Base-by-base conservation (phyloP, 2,113 vertebrate species). In the Laticauda colubrina region DNA sequence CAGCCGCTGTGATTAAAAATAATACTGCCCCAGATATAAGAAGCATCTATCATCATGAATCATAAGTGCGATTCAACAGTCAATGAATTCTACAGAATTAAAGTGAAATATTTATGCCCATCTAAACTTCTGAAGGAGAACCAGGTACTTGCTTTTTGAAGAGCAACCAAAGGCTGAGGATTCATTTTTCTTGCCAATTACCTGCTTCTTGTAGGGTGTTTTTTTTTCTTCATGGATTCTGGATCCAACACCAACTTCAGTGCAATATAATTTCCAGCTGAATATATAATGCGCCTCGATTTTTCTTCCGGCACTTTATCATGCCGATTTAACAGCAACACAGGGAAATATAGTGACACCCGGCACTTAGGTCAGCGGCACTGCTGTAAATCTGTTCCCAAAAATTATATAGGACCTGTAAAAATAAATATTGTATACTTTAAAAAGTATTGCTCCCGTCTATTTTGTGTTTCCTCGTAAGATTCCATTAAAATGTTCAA, bases 181-280 rank as follows among this genome's bases (percentile, higher is more conserved):
- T 97, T 96, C 96, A 96, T 96, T 96, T 95, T 96, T 96, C 94
- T 95, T 95, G 94, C 95, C 93, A 96, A 94, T 96, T 96, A 96
- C 96, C 96, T 96, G 94, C 93, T 95, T 96, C 95, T 96, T 93
- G 92, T 57, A 91, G 93, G n/a, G 94, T 96, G 64, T 91, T 20
- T 92, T 92, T 51, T 51, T 51, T 51, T 20, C 34, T 56, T 56
- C 96, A 96, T 94, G 69, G 90, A 94, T 95, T 88, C 93, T 96
- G 95, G 91, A 95, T 96, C 94, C 88, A 93, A 95, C 95, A 92
- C 94, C 94, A 93, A 91, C 90, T 96, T 95, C 94, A 96, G 94
- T 95, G 54, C 95, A 96, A 94, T 94, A 89, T 88, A 96, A 95
- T 94, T 94, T 93, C 95, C 64, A 95, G 87, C 94, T 93, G 92